phyloP scores from a whole-genome alignment of 2,888 invertebrate genomes.

The Ochropacha duplaris region DNA sequence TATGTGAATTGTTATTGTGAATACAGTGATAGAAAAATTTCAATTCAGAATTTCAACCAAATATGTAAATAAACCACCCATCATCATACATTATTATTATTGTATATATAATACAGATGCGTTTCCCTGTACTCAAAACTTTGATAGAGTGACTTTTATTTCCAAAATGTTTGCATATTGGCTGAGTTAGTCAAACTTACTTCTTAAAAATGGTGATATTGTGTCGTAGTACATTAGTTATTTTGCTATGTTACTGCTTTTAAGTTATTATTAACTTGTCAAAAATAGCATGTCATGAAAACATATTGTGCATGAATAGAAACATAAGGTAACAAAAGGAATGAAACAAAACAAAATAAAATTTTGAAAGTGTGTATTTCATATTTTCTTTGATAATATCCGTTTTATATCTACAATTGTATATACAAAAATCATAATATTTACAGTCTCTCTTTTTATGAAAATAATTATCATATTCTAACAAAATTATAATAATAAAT shows the following conservation, averaged over 20 bases:
- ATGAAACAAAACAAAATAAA: slow-evolving; percentile 78
- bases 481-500: slow-evolving; percentile 59
- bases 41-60: no score
- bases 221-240: slow-evolving; percentile 30
- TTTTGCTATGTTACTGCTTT: slow-evolving; percentile 28
- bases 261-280: background rate
- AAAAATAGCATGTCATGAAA: slow-evolving; percentile 7
- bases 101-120: background rate
- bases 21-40: no score
- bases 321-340: slow-evolving; percentile 48
- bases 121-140: slow-evolving; percentile 17
- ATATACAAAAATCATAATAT: slow-evolving; percentile 71
- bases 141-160: slow-evolving; percentile 52
- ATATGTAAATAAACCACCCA: no score
- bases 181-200: slow-evolving; percentile 33
- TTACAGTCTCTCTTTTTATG: slow-evolving; percentile 63
- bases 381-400: slow-evolving; percentile 57
- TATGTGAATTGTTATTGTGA: no score
- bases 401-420: slow-evolving; percentile 66
- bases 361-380: slow-evolving; percentile 77
- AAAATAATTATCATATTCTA: slow-evolving; percentile 51
- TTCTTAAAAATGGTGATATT: slow-evolving; percentile 31
- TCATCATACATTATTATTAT: no score
- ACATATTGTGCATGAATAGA: slow-evolving; percentile 12
- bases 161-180: slow-evolving; percentile 56